Evolutionary conservation across 2,888 invertebrate species (phyloP).

Genomic region (Elysia crispata): DNA sequence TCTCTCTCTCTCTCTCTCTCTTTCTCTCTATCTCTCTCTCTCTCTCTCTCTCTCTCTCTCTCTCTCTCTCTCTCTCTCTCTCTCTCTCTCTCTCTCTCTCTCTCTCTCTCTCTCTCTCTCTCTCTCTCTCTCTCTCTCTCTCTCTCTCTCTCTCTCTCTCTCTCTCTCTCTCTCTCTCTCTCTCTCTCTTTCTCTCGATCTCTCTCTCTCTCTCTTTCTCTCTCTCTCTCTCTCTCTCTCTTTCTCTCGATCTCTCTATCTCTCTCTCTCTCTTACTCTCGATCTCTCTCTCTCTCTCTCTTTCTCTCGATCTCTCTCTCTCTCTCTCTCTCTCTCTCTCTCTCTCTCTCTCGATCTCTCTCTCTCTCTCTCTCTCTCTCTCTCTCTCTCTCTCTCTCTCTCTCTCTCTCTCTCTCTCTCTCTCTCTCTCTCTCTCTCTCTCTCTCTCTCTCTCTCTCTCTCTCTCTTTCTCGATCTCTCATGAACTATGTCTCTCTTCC

Average conservation of each 20-base stretch:
- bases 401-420: constrained; percentile 14
- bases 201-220: neutral
- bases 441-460: constrained; percentile 19
- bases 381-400: constrained; percentile 10
- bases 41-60: too few species aligned
- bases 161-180: too few species aligned
- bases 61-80: too few species aligned
- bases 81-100: too few species aligned
- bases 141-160: too few species aligned
- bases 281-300: neutral
- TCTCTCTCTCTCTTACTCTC: neutral
- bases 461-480: too few species aligned
- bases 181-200: neutral
- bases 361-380: constrained; percentile 36
- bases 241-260: neutral
- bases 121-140: too few species aligned
- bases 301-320: neutral
- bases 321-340: neutral
- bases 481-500: too few species aligned
- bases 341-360: neutral
- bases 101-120: too few species aligned
- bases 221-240: constrained; percentile 5
- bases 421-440: constrained; percentile 20
- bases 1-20: too few species aligned
- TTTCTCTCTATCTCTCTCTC: too few species aligned